phyloP scores from a whole-genome alignment of 2,113 vertebrate species.

The Amphilophus citrinellus region DNA sequence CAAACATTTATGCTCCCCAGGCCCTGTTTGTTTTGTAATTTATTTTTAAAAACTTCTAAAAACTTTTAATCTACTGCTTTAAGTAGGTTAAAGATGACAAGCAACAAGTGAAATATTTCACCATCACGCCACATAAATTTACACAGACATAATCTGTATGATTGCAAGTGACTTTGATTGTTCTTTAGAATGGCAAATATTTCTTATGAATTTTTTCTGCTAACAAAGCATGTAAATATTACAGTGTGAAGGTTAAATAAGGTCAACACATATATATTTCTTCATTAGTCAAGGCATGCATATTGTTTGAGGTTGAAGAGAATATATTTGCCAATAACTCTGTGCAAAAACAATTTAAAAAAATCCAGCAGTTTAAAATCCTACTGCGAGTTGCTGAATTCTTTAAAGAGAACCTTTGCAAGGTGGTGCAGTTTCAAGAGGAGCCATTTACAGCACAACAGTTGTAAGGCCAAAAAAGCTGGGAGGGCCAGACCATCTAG shows the following conservation, averaged over 20 bases:
- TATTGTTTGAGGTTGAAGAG: not conserved
- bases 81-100: not conserved
- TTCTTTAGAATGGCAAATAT: not conserved
- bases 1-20: not conserved
- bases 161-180: not conserved
- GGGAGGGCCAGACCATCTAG: slow-evolving; percentile 25
- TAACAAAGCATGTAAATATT: not conserved
- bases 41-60: not conserved
- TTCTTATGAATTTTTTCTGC: not conserved
- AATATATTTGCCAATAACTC: not conserved
- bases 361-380: not conserved
- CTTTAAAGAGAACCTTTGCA: not conserved
- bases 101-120: not conserved
- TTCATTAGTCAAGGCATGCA: not conserved
- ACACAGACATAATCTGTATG: not conserved
- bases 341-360: no score
- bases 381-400: not conserved
- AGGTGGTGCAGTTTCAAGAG: not conserved
- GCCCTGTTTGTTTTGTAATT: not conserved
- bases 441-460: not conserved
- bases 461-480: slow-evolving; percentile 17
- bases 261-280: not conserved
- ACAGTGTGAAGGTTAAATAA: not conserved
- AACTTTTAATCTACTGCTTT: slow-evolving; percentile 8
- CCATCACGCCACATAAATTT: not conserved